These are phyloP conservation scores for Holcopasites calliopsidis DNA, from an alignment of 1,140 invertebrate genomes.

Conservation along the genomic window DNA sequence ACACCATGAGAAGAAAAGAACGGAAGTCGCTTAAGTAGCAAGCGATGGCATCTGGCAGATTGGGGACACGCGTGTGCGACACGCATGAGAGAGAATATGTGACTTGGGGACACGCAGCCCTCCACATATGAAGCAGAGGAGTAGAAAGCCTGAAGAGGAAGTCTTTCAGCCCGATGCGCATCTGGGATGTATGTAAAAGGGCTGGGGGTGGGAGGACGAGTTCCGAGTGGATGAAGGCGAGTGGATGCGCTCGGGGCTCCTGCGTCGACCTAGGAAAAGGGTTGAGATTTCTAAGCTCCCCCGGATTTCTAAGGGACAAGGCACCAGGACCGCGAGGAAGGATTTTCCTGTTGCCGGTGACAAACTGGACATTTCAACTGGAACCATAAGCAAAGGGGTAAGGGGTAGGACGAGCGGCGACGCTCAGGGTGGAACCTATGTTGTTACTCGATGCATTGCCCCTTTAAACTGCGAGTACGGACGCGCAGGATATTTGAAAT, in stretches of 20 bases:
- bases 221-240: neutral
- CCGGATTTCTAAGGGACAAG: slow-evolving; percentile 64
- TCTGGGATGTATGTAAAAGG: slow-evolving; percentile 33
- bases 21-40: neutral
- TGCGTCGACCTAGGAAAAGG: slow-evolving; percentile 51
- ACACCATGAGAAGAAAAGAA: neutral
- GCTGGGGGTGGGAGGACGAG: slow-evolving; percentile 13
- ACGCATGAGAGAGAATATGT: slow-evolving; percentile 67
- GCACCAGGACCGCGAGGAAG: slow-evolving; percentile 37
- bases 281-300: slow-evolving; percentile 43
- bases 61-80: slow-evolving; percentile 30
- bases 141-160: slow-evolving; percentile 68
- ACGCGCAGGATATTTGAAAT: no score
- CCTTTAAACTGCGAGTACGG: no score
- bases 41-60: neutral
- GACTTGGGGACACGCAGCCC: slow-evolving; percentile 67
- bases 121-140: slow-evolving; percentile 76
- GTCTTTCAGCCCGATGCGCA: slow-evolving; percentile 24
- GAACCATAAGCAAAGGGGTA: no score
- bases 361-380: no score
- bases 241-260: slow-evolving; percentile 4
- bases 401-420: no score
- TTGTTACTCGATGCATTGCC: no score
- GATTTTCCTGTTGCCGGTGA: neutral
- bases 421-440: no score